A percentile compares a stretch with the other conserved stretches of the same genome.
These are phyloP conservation scores for Fragum fragum DNA, from an alignment of 2,888 invertebrate genomes.

Conservation along the genomic window DNA sequence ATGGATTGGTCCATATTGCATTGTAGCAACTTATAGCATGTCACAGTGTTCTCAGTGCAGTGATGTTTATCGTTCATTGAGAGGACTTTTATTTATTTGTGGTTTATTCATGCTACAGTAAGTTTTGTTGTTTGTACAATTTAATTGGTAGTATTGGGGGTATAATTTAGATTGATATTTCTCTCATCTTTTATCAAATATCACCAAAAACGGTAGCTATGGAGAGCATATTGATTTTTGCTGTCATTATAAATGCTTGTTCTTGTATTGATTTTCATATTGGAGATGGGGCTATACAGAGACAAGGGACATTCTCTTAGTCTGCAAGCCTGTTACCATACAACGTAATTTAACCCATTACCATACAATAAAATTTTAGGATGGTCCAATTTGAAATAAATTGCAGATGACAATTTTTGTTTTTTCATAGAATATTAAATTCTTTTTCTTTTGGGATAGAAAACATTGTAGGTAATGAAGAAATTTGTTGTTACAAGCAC, in stretches of 20 bases:
- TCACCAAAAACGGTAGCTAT: neutral
- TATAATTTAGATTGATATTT: neutral
- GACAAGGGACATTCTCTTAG: neutral
- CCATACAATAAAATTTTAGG: too few species aligned
- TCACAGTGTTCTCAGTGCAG: constrained; percentile 11
- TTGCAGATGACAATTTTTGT: too few species aligned
- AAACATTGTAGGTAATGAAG: too few species aligned
- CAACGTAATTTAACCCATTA: neutral
- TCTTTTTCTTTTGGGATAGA: too few species aligned
- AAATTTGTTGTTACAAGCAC: too few species aligned
- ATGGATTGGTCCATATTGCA: constrained; percentile 27
- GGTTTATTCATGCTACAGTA: constrained; percentile 9
- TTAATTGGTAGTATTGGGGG: neutral
- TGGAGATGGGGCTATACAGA: neutral
- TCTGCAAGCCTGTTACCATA: neutral
- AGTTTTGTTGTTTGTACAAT: constrained; percentile 17
- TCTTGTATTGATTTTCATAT: constrained; percentile 21
- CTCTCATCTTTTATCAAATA: neutral
- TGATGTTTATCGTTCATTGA: constrained; percentile 7
- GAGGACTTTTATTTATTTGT: constrained; percentile 3
- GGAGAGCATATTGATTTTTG: constrained; percentile 27
- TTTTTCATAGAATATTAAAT: too few species aligned
- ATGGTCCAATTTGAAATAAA: too few species aligned
- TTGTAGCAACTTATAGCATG: constrained; percentile 1
- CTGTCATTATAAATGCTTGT: constrained; percentile 29